Base-by-base conservation (phyloP, 1,140 invertebrate genomes). In the Diorhabda elongata region DNA sequence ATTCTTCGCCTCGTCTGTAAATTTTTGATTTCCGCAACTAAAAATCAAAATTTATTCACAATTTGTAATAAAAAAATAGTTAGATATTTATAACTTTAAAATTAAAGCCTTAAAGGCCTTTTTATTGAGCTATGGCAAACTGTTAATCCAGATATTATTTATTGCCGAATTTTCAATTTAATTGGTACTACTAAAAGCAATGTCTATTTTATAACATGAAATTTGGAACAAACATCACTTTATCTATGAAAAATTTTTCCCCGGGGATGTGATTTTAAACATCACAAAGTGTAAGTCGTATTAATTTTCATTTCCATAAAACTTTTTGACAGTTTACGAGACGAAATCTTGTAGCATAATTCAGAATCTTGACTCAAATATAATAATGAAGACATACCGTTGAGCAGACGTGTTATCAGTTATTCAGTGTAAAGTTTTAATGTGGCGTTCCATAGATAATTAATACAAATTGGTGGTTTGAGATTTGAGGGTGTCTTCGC, bases 301-400 rank as follows among this genome's bases (percentile, higher is more conserved):
- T 72, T 72, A 72, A 72, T 72, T 72, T 72, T 69, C 67, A 69
- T 72, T 72, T 72, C 59, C 65, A 67, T 65, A 72, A 65, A 72
- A 72, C 59, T 72, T 72, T 67, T 62, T 44, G 67, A 72, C 71
- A 72, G 44, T 72, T 66, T 66, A 71, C 64, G 64, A 59, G 67
- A 69, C 70, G 66, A 69, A 67, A 67, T 67, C 65, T 67, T 67
- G 57, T 66, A 42, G 65, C 45, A 67, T 67, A 67, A 67, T 67
- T 67, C 41, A 67, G 26, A 44, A 45, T 67, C 58, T 58, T 60
- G 26, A 59, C 57, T 43, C 26, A 65, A 47, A 65, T 67, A n/a
- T 42, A 11, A 45, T 67, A 67, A 67, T 67, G 65, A 43, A 60
- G 65, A 67, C 57, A 42, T 67, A 67, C 42, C 8, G 65, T 44